phyloP scores from a whole-genome alignment of 2,113 vertebrate species.

The Proteles cristata region DNA sequence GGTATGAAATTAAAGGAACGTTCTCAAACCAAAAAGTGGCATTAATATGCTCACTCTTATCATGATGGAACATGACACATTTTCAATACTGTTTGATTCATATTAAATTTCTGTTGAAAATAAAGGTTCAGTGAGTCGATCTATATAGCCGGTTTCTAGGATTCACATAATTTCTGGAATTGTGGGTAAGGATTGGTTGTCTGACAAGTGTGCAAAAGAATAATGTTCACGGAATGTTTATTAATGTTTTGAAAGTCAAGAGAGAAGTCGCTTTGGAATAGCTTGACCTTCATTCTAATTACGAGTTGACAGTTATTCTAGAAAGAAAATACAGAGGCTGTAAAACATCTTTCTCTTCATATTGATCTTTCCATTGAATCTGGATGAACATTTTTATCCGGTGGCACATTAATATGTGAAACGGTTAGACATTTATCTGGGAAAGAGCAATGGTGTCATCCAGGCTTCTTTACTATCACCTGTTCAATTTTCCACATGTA shows the following conservation, averaged over 20 bases:
- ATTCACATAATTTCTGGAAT: constrained; percentile 70
- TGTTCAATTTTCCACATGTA: constrained; percentile 76
- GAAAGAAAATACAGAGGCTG: constrained; percentile 69
- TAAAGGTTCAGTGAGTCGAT: constrained; percentile 69
- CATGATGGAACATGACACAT: constrained; percentile 32
- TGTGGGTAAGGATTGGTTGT: constrained; percentile 44
- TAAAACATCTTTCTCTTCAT: constrained; percentile 64
- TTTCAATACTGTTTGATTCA: constrained; percentile 65
- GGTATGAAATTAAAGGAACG: constrained; percentile 56
- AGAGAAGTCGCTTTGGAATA: constrained; percentile 66
- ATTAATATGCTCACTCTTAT: constrained; percentile 68
- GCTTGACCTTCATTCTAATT: constrained; percentile 65
- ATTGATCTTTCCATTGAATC: constrained; percentile 85
- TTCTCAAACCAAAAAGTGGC: constrained; percentile 57
- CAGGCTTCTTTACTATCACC: constrained; percentile 78
- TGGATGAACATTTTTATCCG: constrained; percentile 83
- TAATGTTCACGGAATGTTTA: constrained; percentile 52
- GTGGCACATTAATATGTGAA: constrained; percentile 83
- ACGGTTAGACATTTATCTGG: constrained; percentile 81
- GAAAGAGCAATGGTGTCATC: constrained; percentile 85
- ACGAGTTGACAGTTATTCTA: constrained; percentile 69
- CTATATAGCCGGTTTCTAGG: constrained; percentile 70
- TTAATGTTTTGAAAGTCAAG: constrained; percentile 65
- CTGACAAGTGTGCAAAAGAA: constrained; percentile 54
- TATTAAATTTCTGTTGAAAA: constrained; percentile 70